phyloP scores from a whole-genome alignment of 1,140 invertebrate species.

The Teleopsis dalmanni region DNA sequence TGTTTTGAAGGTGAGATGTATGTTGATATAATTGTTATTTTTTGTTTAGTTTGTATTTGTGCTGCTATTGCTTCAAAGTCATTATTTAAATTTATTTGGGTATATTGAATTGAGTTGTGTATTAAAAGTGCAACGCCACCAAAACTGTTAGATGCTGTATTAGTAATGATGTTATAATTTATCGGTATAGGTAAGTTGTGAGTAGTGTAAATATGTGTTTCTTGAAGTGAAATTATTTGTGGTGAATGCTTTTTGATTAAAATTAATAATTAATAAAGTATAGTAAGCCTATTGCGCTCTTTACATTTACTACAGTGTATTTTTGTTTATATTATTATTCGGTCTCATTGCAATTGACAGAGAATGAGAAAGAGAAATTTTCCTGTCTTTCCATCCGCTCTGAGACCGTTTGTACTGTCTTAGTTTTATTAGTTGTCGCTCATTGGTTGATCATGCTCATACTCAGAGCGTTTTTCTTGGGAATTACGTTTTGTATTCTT shows the following conservation, averaged over 20 bases:
- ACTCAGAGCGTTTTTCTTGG: no score
- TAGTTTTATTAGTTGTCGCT: no score
- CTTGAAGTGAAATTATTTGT: constrained; percentile 15
- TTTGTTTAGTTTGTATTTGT: constrained; percentile 13
- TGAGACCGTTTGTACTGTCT: no score
- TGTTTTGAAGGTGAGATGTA: constrained; percentile 12
- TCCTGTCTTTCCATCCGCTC: no score
- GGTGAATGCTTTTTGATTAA: constrained; percentile 15
- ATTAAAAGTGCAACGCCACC: constrained; percentile 14
- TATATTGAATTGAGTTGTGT: constrained; percentile 14
- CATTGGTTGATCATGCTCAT: no score
- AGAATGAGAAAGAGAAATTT: no score
- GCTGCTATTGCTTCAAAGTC: constrained; percentile 10
- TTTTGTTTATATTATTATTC: no score
- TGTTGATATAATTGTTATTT: constrained; percentile 3
- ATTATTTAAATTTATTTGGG: constrained; percentile 5
- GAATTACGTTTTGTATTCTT: no score
- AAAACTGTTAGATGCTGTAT: constrained; percentile 8
- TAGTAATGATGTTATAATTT: constrained; percentile 10
- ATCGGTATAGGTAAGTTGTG: constrained; percentile 3
- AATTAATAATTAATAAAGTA: constrained; percentile 10
- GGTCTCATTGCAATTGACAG: no score
- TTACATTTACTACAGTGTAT: no score
- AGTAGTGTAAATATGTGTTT: constrained; percentile 14
- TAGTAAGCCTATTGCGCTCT: no score